A percentile compares a stretch with the other conserved stretches of the same genome.
These are phyloP conservation scores for Cephonodes hylas DNA, from an alignment of 2,888 invertebrate genomes.

Conservation along the genomic window DNA sequence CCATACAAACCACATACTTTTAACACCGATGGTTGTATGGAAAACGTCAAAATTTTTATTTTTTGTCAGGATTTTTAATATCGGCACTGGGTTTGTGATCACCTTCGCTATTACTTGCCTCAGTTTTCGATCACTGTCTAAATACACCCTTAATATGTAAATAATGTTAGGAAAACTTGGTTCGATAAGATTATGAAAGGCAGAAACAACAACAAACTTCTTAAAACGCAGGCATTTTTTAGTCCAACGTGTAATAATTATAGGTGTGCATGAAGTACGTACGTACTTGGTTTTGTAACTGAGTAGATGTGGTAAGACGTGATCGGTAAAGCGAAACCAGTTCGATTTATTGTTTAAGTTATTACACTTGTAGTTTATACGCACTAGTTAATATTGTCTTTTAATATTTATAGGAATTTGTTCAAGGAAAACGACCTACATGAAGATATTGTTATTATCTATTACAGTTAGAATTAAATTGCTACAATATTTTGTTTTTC, in stretches of 20 bases:
- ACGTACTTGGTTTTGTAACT: slow-evolving; percentile 16
- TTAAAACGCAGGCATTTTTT: not conserved
- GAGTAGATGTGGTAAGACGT: slow-evolving; percentile 16
- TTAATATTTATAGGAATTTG: not conserved
- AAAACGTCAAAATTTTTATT: no score
- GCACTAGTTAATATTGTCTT: slow-evolving; percentile 35
- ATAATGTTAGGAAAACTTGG: no score
- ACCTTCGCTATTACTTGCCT: no score
- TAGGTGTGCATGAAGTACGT: not conserved
- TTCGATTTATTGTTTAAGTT: slow-evolving; percentile 18
- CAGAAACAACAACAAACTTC: no score
- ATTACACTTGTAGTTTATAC: slow-evolving; percentile 28
- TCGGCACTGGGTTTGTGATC: no score
- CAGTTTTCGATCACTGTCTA: no score
- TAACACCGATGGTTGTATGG: no score
- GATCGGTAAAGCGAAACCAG: slow-evolving; percentile 24
- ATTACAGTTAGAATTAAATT: not conserved
- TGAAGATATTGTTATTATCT: not conserved
- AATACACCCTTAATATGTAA: no score
- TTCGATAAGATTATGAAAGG: no score
- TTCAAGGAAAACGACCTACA: not conserved
- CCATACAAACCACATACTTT: no score
- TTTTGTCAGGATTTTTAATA: no score
- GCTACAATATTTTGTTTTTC: not conserved
- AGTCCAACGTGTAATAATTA: not conserved